phyloP scores from a whole-genome alignment of 2,888 invertebrate species.

The Micropterix aruncella region DNA sequence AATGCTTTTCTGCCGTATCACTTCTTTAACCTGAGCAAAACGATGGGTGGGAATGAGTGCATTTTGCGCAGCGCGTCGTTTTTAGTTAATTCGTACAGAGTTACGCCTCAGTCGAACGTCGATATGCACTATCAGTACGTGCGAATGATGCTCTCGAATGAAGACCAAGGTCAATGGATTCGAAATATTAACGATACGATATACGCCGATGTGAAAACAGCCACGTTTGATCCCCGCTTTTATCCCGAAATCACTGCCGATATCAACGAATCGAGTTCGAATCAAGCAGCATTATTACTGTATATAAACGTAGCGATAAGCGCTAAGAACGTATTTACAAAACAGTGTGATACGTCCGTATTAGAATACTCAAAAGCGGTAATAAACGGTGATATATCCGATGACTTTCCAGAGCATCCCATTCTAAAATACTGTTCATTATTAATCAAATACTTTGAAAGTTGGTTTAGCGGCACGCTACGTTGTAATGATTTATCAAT shows the following conservation, averaged over 20 bases:
- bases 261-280: neutral
- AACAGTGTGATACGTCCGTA: slow-evolving; percentile 24
- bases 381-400: slow-evolving; percentile 24
- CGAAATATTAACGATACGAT: slow-evolving; percentile 4
- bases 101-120: neutral
- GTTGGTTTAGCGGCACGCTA: slow-evolving; percentile 26
- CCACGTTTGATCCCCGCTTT: slow-evolving; percentile 10
- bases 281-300: neutral
- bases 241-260: slow-evolving; percentile 6
- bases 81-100: neutral
- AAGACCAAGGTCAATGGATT: slow-evolving; percentile 4
- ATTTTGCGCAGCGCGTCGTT: neutral
- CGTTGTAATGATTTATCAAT: slow-evolving; percentile 17
- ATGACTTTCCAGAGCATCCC: slow-evolving; percentile 36
- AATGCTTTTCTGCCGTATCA: slow-evolving; percentile 27
- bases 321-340: neutral
- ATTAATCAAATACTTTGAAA: slow-evolving; percentile 32
- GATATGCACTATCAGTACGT: neutral
- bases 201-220: slow-evolving; percentile 1
- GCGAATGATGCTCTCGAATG: neutral
- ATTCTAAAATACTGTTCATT: slow-evolving; percentile 35
- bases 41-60: neutral
- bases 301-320: neutral
- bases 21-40: neutral
- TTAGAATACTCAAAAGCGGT: slow-evolving; percentile 36